A percentile compares a stretch with the other conserved stretches of the same genome.
Evolutionary conservation across 2,797 vertebrate species (phyloP).

Genomic region (Linurgus olivaceus): DNA sequence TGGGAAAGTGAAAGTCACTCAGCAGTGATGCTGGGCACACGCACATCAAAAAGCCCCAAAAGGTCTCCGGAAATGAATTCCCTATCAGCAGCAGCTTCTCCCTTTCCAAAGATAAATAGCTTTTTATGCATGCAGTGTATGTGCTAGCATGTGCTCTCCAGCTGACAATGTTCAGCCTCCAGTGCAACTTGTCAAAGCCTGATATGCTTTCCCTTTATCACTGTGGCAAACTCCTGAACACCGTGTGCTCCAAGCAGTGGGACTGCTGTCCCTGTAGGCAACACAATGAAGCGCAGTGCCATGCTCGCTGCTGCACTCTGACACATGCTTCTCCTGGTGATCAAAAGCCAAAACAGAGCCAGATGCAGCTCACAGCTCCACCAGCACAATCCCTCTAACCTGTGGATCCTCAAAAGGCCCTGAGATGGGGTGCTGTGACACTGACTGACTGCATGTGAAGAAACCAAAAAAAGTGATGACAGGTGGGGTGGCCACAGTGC

Average conservation of each 20-base stretch:
- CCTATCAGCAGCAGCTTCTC: neutral
- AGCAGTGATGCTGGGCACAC: accelerated
- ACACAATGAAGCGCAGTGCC: neutral
- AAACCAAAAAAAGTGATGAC: neutral
- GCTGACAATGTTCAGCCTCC: conserved; percentile 41
- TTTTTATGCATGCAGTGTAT: conserved; percentile 47
- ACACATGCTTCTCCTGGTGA: neutral
- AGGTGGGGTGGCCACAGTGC: neutral
- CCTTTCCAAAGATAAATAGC: neutral
- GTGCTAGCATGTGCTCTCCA: conserved; percentile 38
- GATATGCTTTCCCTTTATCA: conserved; percentile 53
- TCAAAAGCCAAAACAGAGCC: neutral
- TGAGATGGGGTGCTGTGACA: neutral
- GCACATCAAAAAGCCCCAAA: neutral
- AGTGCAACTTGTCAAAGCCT: conserved; percentile 40
- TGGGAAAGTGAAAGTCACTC: neutral
- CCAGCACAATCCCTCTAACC: neutral
- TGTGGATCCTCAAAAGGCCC: neutral
- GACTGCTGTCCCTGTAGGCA: conserved; percentile 22
- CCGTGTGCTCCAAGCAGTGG: conserved; percentile 3
- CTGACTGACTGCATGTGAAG: neutral
- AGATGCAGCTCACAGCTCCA: neutral
- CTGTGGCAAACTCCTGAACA: conserved; percentile 28
- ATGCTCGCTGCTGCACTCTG: neutral
- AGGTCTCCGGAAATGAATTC: neutral